Evolutionary conservation across 2,113 vertebrate species (phyloP).

Genomic region (Nerophis lumbriciformis): DNA sequence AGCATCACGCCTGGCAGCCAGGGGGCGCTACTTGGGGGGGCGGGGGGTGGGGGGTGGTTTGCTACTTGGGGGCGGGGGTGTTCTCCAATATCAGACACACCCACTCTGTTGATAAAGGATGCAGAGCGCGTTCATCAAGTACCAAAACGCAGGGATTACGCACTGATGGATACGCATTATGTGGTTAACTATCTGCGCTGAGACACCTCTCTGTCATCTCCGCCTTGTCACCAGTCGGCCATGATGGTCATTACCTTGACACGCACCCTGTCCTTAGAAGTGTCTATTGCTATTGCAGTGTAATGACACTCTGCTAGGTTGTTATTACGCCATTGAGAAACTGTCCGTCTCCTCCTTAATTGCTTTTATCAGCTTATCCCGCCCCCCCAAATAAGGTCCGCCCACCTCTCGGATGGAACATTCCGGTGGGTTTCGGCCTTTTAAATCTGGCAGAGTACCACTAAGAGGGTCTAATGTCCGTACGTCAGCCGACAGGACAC

Average conservation of each 20-base stretch:
- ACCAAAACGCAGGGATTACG: too few species aligned
- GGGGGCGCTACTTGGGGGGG: neutral
- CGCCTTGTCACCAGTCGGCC: too few species aligned
- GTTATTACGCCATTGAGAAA: slow-evolving; percentile 70
- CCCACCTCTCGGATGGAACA: slow-evolving; percentile 63
- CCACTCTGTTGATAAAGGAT: too few species aligned
- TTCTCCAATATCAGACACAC: too few species aligned
- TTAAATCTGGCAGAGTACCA: slow-evolving; percentile 59
- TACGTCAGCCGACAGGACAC: too few species aligned
- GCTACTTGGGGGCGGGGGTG: too few species aligned
- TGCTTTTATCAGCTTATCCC: slow-evolving; percentile 65
- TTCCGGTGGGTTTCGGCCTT: slow-evolving; percentile 64
- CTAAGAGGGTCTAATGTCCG: slow-evolving; percentile 56
- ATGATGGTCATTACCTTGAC: slow-evolving; percentile 66
- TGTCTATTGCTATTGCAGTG: slow-evolving; percentile 71
- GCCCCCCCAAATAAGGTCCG: slow-evolving; percentile 36
- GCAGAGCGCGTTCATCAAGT: too few species aligned
- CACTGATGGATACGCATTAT: slow-evolving; percentile 33
- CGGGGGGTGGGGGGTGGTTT: too few species aligned
- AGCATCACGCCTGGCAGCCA: slow-evolving; percentile 1
- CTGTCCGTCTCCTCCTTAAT: slow-evolving; percentile 71
- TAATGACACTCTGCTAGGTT: slow-evolving; percentile 72
- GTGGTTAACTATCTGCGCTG: slow-evolving; percentile 56
- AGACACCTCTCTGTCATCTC: slow-evolving; percentile 70
- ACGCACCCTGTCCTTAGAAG: slow-evolving; percentile 70